These are phyloP conservation scores for Neodon shergylaensis DNA, from an alignment of 2,113 vertebrate species.

Conservation along the genomic window DNA sequence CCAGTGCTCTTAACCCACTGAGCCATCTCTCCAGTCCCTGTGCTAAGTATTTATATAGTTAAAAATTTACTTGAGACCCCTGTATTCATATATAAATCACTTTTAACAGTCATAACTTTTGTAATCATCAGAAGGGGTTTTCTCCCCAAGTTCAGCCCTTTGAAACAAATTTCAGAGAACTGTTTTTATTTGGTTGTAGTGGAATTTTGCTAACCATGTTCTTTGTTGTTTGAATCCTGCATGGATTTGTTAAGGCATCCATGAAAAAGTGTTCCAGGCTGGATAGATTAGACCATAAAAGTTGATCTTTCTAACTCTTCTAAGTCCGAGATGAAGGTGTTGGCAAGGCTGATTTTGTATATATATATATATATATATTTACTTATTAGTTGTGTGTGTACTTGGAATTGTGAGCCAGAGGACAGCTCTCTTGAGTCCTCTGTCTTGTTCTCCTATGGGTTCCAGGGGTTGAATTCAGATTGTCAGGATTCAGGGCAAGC, in stretches of 20 bases:
- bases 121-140: not conserved
- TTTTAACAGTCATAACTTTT: constrained; percentile 38
- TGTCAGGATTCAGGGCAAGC: not conserved
- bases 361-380: not conserved
- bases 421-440: not conserved
- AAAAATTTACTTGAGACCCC: not conserved
- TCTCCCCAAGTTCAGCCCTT: not conserved
- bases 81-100: not conserved
- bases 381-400: not conserved
- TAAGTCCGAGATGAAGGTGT: not conserved
- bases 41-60: not conserved
- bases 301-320: not conserved
- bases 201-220: not conserved
- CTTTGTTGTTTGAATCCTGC: not conserved
- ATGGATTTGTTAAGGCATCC: not conserved
- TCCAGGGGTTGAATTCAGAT: not conserved
- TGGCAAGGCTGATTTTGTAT: not conserved
- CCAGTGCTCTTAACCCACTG: no score
- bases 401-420: not conserved
- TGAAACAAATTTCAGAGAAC: constrained; percentile 13
- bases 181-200: constrained; percentile 17
- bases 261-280: not conserved
- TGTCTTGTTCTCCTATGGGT: no score
- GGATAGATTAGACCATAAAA: not conserved
- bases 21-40: no score